Base-by-base conservation (phyloP, 2,113 vertebrate species). In the Catharus bicknelli region DNA sequence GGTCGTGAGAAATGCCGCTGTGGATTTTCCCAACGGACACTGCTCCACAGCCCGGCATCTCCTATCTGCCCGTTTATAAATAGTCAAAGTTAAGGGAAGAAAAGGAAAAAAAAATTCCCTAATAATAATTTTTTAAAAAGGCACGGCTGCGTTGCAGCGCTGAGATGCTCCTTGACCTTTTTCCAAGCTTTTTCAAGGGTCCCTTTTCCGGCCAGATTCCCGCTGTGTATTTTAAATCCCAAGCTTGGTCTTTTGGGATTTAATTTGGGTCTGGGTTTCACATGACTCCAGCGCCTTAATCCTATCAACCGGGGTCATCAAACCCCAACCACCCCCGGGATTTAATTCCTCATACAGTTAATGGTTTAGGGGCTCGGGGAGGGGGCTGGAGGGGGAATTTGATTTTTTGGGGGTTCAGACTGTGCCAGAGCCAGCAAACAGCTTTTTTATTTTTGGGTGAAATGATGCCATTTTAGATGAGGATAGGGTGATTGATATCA, bases 1-100 rank as follows among this genome's bases (percentile, higher is more conserved):
- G 98, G 98, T 99, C 98, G 96, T 99, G 98, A 98, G 98, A 99
- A 99, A 98, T 96, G 79, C 95, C 95, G 79, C 95, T 75, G 95
- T 96, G 94, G 97, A 97, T 97, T 98, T 99, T 99, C 98, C 98
- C 98, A 99, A 98, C 57, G 90, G 96, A 96, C 50, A 4, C 43
- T 11, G 87, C 73, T 90, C 88, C 58, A 7, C 78, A 67, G 86
- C 84, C 83, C 88, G 15, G 53, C 93, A 64, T 58, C 83, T 94
- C 96, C 91, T 91, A 95, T 96, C 96, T 78, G 80, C 88, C 83
- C 72, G 9, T 50, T 92, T 95, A 97, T 95, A 97, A 97, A 96
- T 96, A 96, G 95, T 50, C 17, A 0, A 82, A 83, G 83, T 57
- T 18, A 27, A 91, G 51, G 59, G 59, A 43, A 43, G 32, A 11